These are phyloP conservation scores for Pemphigus obesinymphae DNA, from an alignment of 1,140 invertebrate species.

Conservation along the genomic window DNA sequence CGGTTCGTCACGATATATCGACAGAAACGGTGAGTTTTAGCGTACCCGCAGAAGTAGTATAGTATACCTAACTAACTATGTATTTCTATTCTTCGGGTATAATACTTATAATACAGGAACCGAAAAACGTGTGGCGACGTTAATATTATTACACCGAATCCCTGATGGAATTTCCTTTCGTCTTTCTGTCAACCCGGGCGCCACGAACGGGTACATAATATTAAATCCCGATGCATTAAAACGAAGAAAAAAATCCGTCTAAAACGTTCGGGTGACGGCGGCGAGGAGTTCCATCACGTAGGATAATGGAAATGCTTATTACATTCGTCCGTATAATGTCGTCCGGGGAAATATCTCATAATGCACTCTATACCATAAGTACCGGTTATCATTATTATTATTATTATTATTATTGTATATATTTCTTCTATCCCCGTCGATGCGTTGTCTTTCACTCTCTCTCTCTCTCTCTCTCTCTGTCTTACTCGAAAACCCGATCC, in stretches of 20 bases:
- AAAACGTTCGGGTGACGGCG: not conserved
- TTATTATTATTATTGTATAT: not conserved
- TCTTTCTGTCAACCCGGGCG: not conserved
- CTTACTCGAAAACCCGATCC: constrained; percentile 33
- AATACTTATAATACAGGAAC: too few relatives aligned
- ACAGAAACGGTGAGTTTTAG: too few relatives aligned
- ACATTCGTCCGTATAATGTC: not conserved
- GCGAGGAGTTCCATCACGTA: not conserved
- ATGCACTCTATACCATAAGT: constrained; percentile 34
- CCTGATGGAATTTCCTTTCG: not conserved
- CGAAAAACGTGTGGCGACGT: not conserved
- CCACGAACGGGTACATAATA: not conserved
- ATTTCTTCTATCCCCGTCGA: not conserved
- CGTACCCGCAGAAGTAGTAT: too few relatives aligned
- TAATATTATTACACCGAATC: not conserved
- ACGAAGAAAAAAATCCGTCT: not conserved
- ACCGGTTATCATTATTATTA: constrained; percentile 38
- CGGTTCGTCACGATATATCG: too few relatives aligned
- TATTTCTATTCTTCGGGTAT: too few relatives aligned
- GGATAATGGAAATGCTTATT: constrained; percentile 40
- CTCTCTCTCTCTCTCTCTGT: not conserved
- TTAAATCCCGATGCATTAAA: not conserved
- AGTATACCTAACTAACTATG: too few relatives aligned
- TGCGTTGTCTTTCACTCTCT: too few relatives aligned
- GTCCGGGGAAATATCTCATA: constrained; percentile 33